Percentiles rank a stretch among this genome's conserved stretches.
Evolutionary conservation across 2,113 vertebrate species (phyloP).

Genomic region (Vicugna pacos): DNA sequence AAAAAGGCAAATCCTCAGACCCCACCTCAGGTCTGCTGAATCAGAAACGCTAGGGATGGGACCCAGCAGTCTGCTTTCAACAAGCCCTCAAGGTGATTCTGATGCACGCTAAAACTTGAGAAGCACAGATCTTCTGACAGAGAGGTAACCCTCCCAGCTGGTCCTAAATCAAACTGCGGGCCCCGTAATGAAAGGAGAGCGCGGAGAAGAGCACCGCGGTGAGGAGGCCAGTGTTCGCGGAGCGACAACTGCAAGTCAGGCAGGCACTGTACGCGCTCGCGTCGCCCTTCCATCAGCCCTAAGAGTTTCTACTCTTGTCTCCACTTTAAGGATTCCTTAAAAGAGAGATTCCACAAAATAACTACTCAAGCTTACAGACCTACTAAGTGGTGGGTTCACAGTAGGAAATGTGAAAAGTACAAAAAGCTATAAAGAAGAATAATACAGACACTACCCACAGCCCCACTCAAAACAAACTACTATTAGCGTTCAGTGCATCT

Average conservation of each 20-base stretch:
- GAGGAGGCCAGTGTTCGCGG: not conserved
- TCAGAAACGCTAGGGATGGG: not conserved
- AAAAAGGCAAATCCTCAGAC: not conserved
- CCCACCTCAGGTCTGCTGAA: not conserved
- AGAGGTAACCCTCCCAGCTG: not conserved
- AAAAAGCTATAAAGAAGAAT: conserved; percentile 14
- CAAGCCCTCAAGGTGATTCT: not conserved
- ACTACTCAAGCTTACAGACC: not conserved
- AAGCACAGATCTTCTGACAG: not conserved
- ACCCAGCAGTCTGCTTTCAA: not conserved
- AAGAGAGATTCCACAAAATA: not conserved
- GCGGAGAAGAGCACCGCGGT: not conserved
- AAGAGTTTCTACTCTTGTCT: not conserved
- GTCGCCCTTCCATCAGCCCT: not conserved
- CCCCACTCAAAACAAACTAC: not conserved
- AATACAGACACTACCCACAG: not conserved
- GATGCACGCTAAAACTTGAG: not conserved
- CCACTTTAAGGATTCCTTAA: not conserved
- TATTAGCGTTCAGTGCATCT: not conserved
- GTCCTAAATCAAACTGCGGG: not conserved
- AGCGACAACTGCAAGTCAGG: not conserved
- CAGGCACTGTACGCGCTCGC: not conserved
- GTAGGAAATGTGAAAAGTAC: not conserved
- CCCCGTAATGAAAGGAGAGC: not conserved
- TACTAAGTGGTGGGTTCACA: not conserved